Evolutionary conservation across 1,140 invertebrate species (phyloP).

Genomic region (Steinernema feltiae): DNA sequence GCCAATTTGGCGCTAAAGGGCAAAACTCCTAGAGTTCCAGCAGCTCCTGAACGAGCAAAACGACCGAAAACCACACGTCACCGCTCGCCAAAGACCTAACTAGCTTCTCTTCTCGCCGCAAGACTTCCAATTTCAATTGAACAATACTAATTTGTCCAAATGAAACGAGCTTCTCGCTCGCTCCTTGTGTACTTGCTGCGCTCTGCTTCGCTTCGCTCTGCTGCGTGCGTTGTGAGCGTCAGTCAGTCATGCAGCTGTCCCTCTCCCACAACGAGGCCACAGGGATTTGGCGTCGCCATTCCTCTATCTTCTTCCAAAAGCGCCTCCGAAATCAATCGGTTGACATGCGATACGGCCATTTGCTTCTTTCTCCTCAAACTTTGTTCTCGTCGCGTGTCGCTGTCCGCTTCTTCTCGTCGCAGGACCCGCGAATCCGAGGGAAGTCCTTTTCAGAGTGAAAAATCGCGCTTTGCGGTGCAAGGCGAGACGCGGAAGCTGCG

Average conservation of each 20-base stretch:
- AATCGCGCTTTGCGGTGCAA: not conserved
- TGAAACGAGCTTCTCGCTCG: not conserved
- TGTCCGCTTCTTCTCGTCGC: too few relatives aligned
- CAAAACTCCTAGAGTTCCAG: too few relatives aligned
- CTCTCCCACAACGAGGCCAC: constrained; percentile 2
- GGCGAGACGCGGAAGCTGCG: not conserved
- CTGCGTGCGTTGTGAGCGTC: not conserved
- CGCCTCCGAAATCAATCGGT: not conserved
- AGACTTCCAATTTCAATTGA: not conserved
- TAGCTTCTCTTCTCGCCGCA: not conserved
- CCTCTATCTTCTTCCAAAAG: not conserved
- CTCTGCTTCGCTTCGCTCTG: not conserved
- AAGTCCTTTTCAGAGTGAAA: not conserved
- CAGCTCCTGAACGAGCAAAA: too few relatives aligned
- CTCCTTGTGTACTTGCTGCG: not conserved
- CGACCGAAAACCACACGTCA: too few relatives aligned
- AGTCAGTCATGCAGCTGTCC: not conserved
- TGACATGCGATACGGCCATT: constrained; percentile 15
- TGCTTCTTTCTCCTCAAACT: not conserved
- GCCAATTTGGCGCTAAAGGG: too few relatives aligned
- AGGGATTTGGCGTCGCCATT: not conserved
- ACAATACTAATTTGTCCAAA: constrained; percentile 15
- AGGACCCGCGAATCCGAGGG: not conserved
- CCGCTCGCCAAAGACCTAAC: too few relatives aligned
- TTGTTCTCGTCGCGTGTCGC: not conserved